Percentiles rank a stretch among this genome's conserved stretches.
phyloP scores from a whole-genome alignment of 2,888 invertebrate genomes.

The Allacma fusca region DNA sequence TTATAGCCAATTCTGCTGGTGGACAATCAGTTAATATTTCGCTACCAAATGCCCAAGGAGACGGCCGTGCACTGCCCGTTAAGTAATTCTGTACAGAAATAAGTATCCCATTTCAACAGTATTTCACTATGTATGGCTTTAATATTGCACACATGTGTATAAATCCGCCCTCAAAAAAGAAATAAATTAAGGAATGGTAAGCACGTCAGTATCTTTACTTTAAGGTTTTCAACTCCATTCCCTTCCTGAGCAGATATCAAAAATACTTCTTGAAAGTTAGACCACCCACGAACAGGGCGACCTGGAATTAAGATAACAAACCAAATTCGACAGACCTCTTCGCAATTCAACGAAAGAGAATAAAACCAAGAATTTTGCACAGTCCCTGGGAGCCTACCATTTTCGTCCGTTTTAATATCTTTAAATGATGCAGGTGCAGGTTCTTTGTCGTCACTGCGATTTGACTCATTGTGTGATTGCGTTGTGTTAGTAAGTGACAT shows the following conservation, averaged over 20 bases:
- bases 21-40: constrained; percentile 78
- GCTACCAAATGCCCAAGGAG: constrained; percentile 74
- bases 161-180: too few relatives aligned
- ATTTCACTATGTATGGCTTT: background rate
- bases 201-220: constrained; percentile 67
- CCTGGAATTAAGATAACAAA: constrained; percentile 1
- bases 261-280: constrained; percentile 86
- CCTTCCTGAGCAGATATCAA: constrained; percentile 87
- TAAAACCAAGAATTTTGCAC: background rate
- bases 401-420: constrained; percentile 1
- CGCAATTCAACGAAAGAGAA: too few relatives aligned
- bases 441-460: background rate
- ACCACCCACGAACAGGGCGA: constrained; percentile 69
- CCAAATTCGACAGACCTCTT: background rate
- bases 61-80: constrained; percentile 72
- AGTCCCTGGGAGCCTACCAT: constrained; percentile 16
- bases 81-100: constrained; percentile 72
- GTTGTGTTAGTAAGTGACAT: background rate
- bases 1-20: constrained; percentile 74
- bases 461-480: too few relatives aligned
- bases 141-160: too few relatives aligned
- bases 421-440: background rate
- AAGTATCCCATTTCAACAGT: background rate
- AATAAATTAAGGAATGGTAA: background rate
- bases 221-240: constrained; percentile 76